Evolutionary conservation across 2,113 vertebrate genomes (phyloP).

Genomic region (Meleagris gallopavo): DNA sequence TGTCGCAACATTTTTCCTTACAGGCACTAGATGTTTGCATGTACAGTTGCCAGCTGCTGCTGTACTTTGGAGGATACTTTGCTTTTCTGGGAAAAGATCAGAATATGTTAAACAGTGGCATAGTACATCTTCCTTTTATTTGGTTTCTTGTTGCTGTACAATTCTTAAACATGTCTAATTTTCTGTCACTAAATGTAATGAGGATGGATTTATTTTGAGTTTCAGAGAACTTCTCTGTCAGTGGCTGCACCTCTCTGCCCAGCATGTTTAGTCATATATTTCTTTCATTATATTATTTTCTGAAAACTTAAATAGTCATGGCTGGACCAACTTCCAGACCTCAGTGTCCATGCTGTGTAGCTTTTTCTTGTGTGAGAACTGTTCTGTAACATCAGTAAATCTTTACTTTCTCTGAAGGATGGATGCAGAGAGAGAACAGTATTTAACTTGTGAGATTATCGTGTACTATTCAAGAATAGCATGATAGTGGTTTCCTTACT

Average conservation of each 20-base stretch:
- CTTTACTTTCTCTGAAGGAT: not conserved
- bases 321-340: not conserved
- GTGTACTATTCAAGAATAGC: not conserved
- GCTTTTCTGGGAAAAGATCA: not conserved
- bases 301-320: not conserved
- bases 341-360: not conserved
- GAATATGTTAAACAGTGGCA: not conserved
- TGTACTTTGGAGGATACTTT: not conserved
- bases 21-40: not conserved
- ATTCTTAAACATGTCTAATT: not conserved
- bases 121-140: not conserved
- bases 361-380: not conserved
- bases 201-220: not conserved
- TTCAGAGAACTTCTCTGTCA: not conserved
- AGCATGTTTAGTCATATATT: not conserved
- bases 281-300: not conserved
- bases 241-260: not conserved
- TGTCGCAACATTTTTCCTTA: not conserved
- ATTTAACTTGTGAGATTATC: not conserved
- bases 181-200: not conserved
- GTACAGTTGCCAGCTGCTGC: not conserved
- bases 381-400: not conserved
- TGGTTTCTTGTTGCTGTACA: not conserved
- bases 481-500: not conserved
- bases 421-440: not conserved